Conservation (phyloP, 2,797 vertebrate genomes). For the Fratercula arctica region DNA sequence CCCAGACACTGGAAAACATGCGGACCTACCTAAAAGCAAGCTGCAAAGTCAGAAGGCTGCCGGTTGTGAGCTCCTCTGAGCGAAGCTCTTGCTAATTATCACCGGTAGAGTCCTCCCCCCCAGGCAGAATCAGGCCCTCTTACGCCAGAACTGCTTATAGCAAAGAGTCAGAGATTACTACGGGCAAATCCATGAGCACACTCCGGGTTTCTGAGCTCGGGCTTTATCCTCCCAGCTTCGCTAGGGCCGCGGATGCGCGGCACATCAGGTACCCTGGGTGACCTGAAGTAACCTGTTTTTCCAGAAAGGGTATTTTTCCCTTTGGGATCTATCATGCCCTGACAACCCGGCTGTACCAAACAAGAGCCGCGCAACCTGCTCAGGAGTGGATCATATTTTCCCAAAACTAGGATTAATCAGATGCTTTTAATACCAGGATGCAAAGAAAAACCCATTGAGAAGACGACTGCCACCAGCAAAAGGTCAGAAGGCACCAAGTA, state of each 20-base stretch:
- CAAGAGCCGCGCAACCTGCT: not conserved
- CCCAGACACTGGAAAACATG: too few species aligned
- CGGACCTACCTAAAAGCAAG: not conserved
- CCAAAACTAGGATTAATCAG: accelerated
- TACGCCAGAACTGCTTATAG: not conserved
- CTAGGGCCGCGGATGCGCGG: accelerated
- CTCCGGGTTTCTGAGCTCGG: accelerated
- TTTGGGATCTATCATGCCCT: too few species aligned
- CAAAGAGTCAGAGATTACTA: not conserved
- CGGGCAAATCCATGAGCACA: accelerated
- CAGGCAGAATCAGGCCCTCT: not conserved
- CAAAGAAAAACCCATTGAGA: not conserved
- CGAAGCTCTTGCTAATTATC: not conserved
- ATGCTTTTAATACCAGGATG: too few species aligned
- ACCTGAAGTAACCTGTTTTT: not conserved
- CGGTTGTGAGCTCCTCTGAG: not conserved
- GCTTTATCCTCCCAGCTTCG: not conserved
- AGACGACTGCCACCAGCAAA: not conserved
- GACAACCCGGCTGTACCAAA: not conserved
- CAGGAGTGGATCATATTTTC: accelerated
- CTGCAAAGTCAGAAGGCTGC: not conserved
- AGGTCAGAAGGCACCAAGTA: not conserved
- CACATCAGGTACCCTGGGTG: not conserved
- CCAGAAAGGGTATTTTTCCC: not conserved
- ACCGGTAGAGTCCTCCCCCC: accelerated